Evolutionary conservation across 35 echinoderm and acorn worm genomes (phyloP).

Genomic region (Heliocidaris tuberculata): DNA sequence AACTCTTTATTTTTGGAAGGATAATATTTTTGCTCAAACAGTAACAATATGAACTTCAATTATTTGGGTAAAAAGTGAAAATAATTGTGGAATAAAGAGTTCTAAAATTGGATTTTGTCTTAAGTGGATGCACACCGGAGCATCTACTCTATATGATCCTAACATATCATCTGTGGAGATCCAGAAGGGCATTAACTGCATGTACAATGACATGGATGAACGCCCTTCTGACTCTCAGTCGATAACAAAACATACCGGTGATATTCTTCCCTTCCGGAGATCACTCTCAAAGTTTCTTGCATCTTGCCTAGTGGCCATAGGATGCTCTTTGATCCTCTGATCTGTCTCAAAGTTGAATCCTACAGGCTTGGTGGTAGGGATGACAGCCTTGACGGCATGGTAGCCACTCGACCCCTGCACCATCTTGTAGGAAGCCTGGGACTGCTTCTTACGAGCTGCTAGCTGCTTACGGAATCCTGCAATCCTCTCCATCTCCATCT

Average conservation of each 20-base stretch:
- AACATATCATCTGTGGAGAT: too few species aligned
- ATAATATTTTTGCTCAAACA: too few species aligned
- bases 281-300: not conserved
- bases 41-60: too few species aligned
- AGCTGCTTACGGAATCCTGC: slow-evolving; percentile 53
- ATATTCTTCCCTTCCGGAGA: not conserved
- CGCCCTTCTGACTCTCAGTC: too few species aligned
- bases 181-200: not conserved
- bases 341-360: slow-evolving; percentile 91
- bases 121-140: too few species aligned
- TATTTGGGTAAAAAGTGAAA: too few species aligned
- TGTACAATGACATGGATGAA: not conserved
- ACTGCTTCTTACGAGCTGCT: slow-evolving; percentile 59
- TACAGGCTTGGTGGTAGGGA: slow-evolving; percentile 56
- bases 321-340: slow-evolving; percentile 59
- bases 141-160: too few species aligned
- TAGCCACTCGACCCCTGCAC: slow-evolving; percentile 60
- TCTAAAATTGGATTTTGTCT: too few species aligned
- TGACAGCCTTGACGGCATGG: slow-evolving; percentile 42
- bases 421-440: slow-evolving; percentile 73
- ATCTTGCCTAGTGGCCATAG: slow-evolving; percentile 61
- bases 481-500: slow-evolving; percentile 89
- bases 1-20: too few species aligned
- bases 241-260: not conserved
- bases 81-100: too few species aligned